These are phyloP conservation scores for Dryobotodes eremita DNA, from an alignment of 2,888 invertebrate genomes.

Conservation along the genomic window DNA sequence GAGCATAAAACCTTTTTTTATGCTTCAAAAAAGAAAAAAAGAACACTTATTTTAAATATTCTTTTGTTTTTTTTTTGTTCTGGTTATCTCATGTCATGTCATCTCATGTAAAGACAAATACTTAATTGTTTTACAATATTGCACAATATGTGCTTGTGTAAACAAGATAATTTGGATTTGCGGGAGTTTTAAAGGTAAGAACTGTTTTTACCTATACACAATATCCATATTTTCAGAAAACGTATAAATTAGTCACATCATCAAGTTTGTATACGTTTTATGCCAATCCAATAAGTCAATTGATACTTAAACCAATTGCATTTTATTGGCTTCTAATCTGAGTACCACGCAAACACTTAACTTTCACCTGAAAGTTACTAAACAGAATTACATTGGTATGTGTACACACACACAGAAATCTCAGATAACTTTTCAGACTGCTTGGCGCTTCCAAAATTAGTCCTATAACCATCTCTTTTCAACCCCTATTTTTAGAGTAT, in stretches of 20 bases:
- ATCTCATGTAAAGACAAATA: background rate
- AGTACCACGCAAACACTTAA: conserved; percentile 52
- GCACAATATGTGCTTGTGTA: background rate
- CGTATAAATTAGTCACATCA: background rate
- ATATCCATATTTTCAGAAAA: background rate
- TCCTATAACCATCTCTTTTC: conserved; percentile 76
- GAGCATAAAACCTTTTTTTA: background rate
- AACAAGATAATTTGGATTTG: background rate
- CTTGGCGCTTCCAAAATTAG: conserved; percentile 89
- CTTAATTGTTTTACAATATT: no score
- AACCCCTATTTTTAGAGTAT: conserved; percentile 82
- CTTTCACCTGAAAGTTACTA: conserved; percentile 65
- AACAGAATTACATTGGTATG: conserved; percentile 66
- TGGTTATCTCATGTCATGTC: background rate
- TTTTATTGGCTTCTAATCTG: conserved; percentile 42
- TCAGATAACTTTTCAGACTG: conserved; percentile 86
- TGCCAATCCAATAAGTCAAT: conserved; percentile 31
- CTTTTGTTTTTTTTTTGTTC: background rate
- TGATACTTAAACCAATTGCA: conserved; percentile 32
- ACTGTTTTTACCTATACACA: background rate
- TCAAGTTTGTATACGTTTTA: background rate
- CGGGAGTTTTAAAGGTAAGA: background rate
- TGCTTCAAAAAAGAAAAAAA: background rate
- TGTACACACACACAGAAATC: conserved; percentile 67
- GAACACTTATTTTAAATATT: no score